Evolutionary conservation across 2,797 vertebrate genomes (phyloP), one percentile per base, ranked within the genome.

Genomic region (Vultur gryphus): DNA sequence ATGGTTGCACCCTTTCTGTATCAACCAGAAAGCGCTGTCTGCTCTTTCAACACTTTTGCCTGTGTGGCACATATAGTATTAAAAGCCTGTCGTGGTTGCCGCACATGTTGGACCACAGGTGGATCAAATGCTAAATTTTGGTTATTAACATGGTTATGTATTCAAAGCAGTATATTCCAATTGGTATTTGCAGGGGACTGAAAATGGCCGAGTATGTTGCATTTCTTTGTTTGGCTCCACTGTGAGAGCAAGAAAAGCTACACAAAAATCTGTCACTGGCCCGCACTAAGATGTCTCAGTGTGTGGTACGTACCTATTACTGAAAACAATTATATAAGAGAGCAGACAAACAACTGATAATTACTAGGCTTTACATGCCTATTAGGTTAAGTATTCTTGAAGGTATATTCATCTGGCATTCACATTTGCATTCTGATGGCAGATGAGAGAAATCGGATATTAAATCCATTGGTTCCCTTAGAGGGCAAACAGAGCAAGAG

Each of bases 361-460:
- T 96, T 81, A 4, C 62, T 25, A 89, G 85, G n/a, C 87, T 97
- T 97, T 92, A 66, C 90, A 70, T 86, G 72, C 81, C 90, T 65
- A 91, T 95, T 96, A 95, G 95, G 95, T 93, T 97, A 97, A 97
- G 93, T 54, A 76, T 90, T 88, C 78, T 95, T 77, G 78, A 87
- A 92, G 93, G 81, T 57, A 93, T 83, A 79, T 96, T 94, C 67
- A 94, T 75, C 71, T 72, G 73, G 87, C 54, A 58, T 69, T 69
- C n/a, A 33, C 85, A 92, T 94, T 75, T 91, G 83, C 66, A 77
- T 95, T 87, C 95, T 69, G 78, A 92, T 52, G 58, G 80, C 89
- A 89, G 90, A 94, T 24, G 71, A 94, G 71, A 35, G 54, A 84
- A 76, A 97, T 0, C 43, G 44, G 64, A 84, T 91, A 89, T 77